phyloP scores from a whole-genome alignment of 2,113 vertebrate species.

The Pollachius pollachius region DNA sequence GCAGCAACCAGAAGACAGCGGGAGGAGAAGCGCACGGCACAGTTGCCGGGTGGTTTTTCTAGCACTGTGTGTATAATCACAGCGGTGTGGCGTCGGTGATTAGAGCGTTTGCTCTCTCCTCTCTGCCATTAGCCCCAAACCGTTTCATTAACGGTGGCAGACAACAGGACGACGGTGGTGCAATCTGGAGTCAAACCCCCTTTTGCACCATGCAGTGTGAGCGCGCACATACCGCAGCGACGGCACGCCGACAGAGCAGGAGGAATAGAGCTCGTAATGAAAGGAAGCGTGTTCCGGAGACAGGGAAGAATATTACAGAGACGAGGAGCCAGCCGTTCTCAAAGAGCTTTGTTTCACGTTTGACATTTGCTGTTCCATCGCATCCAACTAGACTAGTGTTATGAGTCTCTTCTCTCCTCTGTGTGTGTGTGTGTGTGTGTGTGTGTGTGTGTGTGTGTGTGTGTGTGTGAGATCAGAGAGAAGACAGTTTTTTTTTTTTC shows the following conservation, averaged over 20 bases:
- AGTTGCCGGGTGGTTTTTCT: too few relatives aligned
- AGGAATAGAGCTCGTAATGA: background rate
- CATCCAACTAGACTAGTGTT: conserved; percentile 19
- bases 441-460: conserved; percentile 34
- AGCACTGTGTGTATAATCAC: conserved; percentile 56
- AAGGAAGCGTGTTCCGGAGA: conserved; percentile 3
- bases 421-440: conserved; percentile 27
- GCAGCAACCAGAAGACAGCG: conserved; percentile 1
- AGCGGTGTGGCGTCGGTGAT: conserved; percentile 52
- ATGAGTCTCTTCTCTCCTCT: conserved; percentile 33
- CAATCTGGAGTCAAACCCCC: conserved; percentile 55
- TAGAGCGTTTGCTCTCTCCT: conserved; percentile 65
- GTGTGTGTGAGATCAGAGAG: conserved; percentile 52
- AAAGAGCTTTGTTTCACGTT: conserved; percentile 39
- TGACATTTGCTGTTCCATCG: too few relatives aligned
- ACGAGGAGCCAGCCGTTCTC: conserved; percentile 39
- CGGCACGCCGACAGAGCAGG: conserved; percentile 17
- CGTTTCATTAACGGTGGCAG: conserved; percentile 66
- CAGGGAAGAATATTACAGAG: too few relatives aligned
- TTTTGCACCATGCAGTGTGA: conserved; percentile 9
- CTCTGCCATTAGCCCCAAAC: conserved; percentile 62
- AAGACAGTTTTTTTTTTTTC: conserved; percentile 39
- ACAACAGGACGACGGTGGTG: conserved; percentile 47
- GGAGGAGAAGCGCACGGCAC: background rate
- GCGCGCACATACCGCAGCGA: conserved; percentile 36